Evolutionary conservation across 2,888 invertebrate genomes (phyloP).

Genomic region (Hyalella azteca): DNA sequence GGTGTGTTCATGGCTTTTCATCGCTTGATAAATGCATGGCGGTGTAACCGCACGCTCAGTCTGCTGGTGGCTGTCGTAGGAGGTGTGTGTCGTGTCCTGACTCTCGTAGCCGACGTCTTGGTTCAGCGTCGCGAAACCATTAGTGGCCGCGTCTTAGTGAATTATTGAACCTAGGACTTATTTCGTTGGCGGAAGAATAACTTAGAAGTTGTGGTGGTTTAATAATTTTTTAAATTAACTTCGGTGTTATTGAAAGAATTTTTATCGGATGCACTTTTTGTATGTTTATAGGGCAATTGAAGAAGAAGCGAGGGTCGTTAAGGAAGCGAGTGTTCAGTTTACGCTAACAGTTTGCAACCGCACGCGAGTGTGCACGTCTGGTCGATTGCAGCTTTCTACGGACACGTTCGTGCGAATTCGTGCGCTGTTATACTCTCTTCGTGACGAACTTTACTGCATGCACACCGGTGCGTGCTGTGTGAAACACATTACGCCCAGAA

Average conservation of each 20-base stretch:
- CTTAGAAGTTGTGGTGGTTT: too few species aligned
- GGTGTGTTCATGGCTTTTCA: not conserved
- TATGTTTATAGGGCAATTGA: not conserved
- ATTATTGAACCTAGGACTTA: too few species aligned
- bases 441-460: conserved; percentile 8
- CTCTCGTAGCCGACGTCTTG: not conserved
- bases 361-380: not conserved
- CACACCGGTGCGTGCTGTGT: too few species aligned
- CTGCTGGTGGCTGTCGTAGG: not conserved
- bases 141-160: too few species aligned
- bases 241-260: too few species aligned
- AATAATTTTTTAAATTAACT: too few species aligned
- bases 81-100: not conserved
- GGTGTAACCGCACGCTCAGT: not conserved
- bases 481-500: too few species aligned
- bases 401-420: not conserved
- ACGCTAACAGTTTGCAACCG: not conserved
- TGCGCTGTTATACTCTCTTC: not conserved
- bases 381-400: not conserved
- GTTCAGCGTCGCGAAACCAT: too few species aligned
- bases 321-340: not conserved
- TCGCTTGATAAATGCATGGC: not conserved
- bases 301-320: not conserved
- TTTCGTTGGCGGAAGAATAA: too few species aligned
- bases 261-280: too few species aligned